Conservation (phyloP, 2,797 vertebrate genomes). For the Chromobotia macracanthus region DNA sequence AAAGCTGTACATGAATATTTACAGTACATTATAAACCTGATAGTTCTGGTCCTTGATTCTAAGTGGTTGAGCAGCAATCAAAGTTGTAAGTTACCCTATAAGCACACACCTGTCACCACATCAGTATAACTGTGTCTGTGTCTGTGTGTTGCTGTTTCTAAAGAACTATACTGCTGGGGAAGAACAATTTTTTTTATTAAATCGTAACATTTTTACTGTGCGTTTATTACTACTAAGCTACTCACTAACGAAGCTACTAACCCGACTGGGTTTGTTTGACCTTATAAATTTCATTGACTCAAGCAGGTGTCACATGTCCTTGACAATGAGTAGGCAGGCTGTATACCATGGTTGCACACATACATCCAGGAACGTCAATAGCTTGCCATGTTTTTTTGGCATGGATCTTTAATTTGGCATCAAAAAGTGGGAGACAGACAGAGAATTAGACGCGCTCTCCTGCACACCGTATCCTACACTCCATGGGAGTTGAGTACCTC, state of each 20-base stretch:
- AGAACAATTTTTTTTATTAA: too few relatives aligned
- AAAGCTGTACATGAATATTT: too few relatives aligned
- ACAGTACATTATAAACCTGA: too few relatives aligned
- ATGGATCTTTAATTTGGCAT: conserved; percentile 60
- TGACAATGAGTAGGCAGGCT: conserved; percentile 31
- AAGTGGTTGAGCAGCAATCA: too few relatives aligned
- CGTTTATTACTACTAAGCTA: too few relatives aligned
- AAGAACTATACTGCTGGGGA: too few relatives aligned
- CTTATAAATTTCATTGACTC: conserved; percentile 63
- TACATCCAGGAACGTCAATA: conserved; percentile 52
- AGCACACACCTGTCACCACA: too few relatives aligned
- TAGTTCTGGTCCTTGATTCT: too few relatives aligned
- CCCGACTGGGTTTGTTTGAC: conserved; percentile 56
- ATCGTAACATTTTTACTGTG: too few relatives aligned
- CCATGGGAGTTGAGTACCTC: conserved; percentile 57
- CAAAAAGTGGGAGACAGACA: conserved; percentile 36
- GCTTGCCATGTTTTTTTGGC: conserved; percentile 58
- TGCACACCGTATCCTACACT: conserved; percentile 60
- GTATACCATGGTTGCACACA: conserved; percentile 50
- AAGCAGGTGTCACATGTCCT: conserved; percentile 56
- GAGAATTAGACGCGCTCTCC: conserved; percentile 59
- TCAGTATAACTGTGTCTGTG: too few relatives aligned
- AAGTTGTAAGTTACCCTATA: too few relatives aligned
- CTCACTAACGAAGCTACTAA: background rate
- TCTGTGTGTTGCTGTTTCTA: too few relatives aligned